Base-by-base conservation (phyloP, 2,888 invertebrate species). In the Thymelicus lineola region DNA sequence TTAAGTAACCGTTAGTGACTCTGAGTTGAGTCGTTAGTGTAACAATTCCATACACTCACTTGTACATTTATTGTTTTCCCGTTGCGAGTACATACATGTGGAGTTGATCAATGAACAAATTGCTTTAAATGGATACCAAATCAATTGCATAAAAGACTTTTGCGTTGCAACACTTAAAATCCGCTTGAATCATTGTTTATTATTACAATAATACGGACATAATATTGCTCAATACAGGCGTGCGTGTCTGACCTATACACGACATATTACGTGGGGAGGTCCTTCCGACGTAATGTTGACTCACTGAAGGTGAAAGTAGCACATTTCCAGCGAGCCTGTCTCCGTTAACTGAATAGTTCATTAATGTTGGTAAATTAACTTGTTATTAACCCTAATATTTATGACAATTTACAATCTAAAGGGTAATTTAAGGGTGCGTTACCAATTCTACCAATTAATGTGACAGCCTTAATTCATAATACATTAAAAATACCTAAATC, bases 241-340 rank as follows among this genome's bases (percentile, higher is more conserved):
- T 75, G 79, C 79, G 79, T 75, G 75, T 74, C 80, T 73, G 45
- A 50, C 66, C 66, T 66, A 66, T 59, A 78, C 79, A 79, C 20
- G 17, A 20, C 53, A n/a, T 73, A 74, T 74, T 80, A 79, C 75
- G 77, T 77, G 76, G 82, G 82, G 81, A 83, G 85, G 86, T 91
- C 91, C 91, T 91, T 88, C 75, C 76, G 81, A 79, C 85, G 87
- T 86, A 88, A 89, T 81, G 76, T 80, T 91, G 92, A 91, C 80
- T 91, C 91, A 91, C 71, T 70, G 79, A 88, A 79, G 90, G 93
- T 90, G 93, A 93, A 93, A 93, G 93, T 87, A 83, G 81, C 84
- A 86, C 85, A 86, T 87, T 88, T 86, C 73, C 53, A 57, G 79
- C 79, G 78, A 45, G 35, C 70, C 71, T 72, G 70, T 66, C 67